Conservation (phyloP, 2,888 invertebrate genomes). For the Leptinotarsa tumamoca region DNA sequence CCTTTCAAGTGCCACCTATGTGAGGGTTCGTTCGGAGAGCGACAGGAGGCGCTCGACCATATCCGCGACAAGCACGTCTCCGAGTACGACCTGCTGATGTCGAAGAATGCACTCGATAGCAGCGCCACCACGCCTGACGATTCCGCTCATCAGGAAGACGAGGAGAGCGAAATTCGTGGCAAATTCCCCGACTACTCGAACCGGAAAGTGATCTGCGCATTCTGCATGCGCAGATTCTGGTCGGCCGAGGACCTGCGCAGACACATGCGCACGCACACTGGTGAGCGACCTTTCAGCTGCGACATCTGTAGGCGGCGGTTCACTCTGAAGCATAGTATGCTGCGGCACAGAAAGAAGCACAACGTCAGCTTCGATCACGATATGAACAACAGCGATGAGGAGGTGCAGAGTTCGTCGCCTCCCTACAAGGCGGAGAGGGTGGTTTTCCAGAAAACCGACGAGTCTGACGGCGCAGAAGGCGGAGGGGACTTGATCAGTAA, state of each 20-base stretch:
- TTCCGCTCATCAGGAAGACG: conserved; percentile 71
- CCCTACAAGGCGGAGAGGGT: conserved; percentile 18
- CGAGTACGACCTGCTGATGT: conserved; percentile 85
- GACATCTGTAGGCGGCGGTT: conserved; percentile 89
- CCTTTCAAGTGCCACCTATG: conserved; percentile 95
- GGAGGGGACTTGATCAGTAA: conserved; percentile 86
- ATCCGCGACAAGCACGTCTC: conserved; percentile 80
- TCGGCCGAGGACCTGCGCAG: conserved; percentile 92
- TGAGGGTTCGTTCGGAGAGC: conserved; percentile 85
- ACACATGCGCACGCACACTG: conserved; percentile 94
- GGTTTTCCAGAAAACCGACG: conserved; percentile 68
- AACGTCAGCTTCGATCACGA: conserved; percentile 69
- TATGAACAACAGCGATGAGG: conserved; percentile 66
- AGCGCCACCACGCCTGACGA: conserved; percentile 68
- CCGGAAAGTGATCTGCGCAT: conserved; percentile 90
- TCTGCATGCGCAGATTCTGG: conserved; percentile 94
- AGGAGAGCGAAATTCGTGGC: conserved; percentile 79
- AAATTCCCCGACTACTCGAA: conserved; percentile 90
- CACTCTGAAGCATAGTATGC: conserved; percentile 94
- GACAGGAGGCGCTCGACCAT: conserved; percentile 85
- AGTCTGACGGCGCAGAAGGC: conserved; percentile 69
- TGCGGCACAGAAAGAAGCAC: conserved; percentile 92
- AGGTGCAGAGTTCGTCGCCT: conserved; percentile 51
- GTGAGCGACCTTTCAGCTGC: conserved; percentile 92
- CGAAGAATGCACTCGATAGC: conserved; percentile 81